Evolutionary conservation across 2,797 vertebrate species (phyloP).

Genomic region (Cryptoblepharus egeriae): DNA sequence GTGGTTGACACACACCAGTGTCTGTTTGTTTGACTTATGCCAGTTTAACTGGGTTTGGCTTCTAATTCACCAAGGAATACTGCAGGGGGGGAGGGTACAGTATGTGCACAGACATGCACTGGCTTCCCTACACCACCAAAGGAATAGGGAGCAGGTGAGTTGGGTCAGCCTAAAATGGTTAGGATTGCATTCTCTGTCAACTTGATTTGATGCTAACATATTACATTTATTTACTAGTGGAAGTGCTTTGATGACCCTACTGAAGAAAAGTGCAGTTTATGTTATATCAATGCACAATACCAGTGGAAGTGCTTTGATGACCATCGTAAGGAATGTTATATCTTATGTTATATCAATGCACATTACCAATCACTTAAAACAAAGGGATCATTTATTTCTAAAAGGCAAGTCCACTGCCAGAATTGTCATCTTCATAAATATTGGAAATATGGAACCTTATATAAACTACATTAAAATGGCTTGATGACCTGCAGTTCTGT

Average conservation of each 20-base stretch:
- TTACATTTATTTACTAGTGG: too few species aligned
- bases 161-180: too few species aligned
- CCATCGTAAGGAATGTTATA: background rate
- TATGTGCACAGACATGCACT: too few species aligned
- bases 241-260: background rate
- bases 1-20: too few species aligned
- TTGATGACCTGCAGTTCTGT: background rate
- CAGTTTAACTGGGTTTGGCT: too few species aligned
- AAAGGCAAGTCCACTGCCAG: background rate
- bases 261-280: background rate
- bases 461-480: background rate
- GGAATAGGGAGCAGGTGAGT: too few species aligned
- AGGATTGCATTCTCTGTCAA: too few species aligned
- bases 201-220: background rate
- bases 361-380: background rate
- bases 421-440: background rate
- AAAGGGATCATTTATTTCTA: background rate
- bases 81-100: too few species aligned
- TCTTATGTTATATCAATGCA: background rate
- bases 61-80: too few species aligned
- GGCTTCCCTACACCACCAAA: too few species aligned
- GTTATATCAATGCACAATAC: background rate
- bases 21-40: too few species aligned
- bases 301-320: background rate
- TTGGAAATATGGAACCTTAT: slow-evolving; percentile 2